These are phyloP conservation scores for Vanessa atalanta DNA, from an alignment of 1,140 invertebrate genomes.

Conservation along the genomic window DNA sequence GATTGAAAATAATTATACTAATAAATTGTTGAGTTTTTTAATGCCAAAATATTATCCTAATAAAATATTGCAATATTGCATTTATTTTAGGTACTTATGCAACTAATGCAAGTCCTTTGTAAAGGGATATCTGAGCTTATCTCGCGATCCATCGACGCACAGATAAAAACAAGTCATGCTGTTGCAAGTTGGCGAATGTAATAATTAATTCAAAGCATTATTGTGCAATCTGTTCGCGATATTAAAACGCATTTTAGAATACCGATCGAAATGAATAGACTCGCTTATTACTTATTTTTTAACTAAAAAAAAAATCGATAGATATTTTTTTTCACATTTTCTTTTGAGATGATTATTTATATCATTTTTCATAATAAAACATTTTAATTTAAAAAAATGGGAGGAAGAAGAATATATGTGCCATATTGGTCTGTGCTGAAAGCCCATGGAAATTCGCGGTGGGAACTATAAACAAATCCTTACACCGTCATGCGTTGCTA, in stretches of 20 bases:
- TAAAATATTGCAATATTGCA: background rate
- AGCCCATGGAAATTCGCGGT: too few relatives aligned
- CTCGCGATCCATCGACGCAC: slow-evolving; percentile 42
- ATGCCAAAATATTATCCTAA: too few relatives aligned
- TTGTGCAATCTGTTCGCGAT: slow-evolving; percentile 70
- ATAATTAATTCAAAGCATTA: slow-evolving; percentile 70
- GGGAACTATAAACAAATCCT: too few relatives aligned
- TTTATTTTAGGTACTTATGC: slow-evolving; percentile 1
- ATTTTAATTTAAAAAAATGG: background rate
- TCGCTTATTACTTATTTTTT: slow-evolving; percentile 3
- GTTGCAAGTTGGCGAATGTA: slow-evolving; percentile 57
- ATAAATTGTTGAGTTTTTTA: too few relatives aligned
- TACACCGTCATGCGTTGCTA: too few relatives aligned
- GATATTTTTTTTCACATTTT: too few relatives aligned
- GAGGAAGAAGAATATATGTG: too few relatives aligned
- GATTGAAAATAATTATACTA: too few relatives aligned
- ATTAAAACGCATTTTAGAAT: slow-evolving; percentile 63
- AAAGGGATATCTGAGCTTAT: slow-evolving; percentile 46
- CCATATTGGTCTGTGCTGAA: too few relatives aligned
- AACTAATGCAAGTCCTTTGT: slow-evolving; percentile 17
- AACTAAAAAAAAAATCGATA: too few relatives aligned
- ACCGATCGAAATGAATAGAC: slow-evolving; percentile 33
- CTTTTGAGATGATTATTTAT: too few relatives aligned
- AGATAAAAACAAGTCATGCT: slow-evolving; percentile 56
- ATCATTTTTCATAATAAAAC: too few relatives aligned